Base-by-base conservation (phyloP, 2,113 vertebrate genomes). In the Odocoileus virginianus region DNA sequence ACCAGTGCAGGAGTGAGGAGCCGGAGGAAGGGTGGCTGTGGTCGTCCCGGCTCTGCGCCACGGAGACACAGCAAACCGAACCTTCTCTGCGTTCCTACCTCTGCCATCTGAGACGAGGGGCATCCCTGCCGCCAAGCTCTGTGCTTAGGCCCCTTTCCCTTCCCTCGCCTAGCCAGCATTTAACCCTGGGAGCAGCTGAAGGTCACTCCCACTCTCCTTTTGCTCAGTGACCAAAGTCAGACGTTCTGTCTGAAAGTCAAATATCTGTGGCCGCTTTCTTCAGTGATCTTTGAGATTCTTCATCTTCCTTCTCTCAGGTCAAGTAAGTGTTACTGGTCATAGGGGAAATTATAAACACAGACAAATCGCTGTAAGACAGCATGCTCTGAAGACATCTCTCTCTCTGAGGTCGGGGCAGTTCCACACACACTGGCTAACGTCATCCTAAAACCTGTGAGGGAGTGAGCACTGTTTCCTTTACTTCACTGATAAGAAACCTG, bases 401-500 rank as follows among this genome's bases (percentile, higher is more conserved):
- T 58, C 28, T 1, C 27, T 19, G 79, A 91, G 52, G 89, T 85
- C 87, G 76, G 92, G n/a, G 43, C 14, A 67, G 47, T 81, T 94
- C 45, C 81, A 85, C 89, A 27, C 1, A 23, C 21, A 2, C 13
- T 27, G 36, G 87, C 15, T 78, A 78, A 93, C 76, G 82, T 94
- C 92, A 85, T 36, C 88, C 86, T 85, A 81, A 93, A 92, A 55
- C 81, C 93, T 40, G 52, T 15, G 84, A 81, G 95, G 90, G 55
- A 40, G 76, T 9, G 85, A 96, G 91, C 85, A 5, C 54, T 28
- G 64, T 6, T 93, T 87, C 86, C 76, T 36, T 94, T 43, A 9
- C 52, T 94, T 86, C 74, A 64, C 54, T 96, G 96, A 93, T 94
- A 91, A 97, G 94, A 94, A 96, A 97, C 67, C 92, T 79, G 97